Evolutionary conservation across 2,888 invertebrate genomes (phyloP), one percentile per base, ranked within the genome.

Genomic region (Clanis bilineata): DNA sequence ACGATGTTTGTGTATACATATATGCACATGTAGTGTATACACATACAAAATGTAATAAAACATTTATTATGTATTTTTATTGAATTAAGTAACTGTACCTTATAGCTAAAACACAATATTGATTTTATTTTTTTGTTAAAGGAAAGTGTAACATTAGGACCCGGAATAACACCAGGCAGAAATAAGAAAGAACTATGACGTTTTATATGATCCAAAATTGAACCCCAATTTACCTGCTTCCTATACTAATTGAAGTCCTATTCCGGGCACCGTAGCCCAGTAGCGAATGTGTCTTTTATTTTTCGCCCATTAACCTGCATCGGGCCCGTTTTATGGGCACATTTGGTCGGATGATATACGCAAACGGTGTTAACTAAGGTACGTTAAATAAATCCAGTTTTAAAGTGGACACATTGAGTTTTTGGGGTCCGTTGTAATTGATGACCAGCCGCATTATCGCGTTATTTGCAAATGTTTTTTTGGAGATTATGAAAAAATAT

Each of bases 231-330:
- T 39, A 2, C 39, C 41, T 6, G 4, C n/a, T 12, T 18, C 2
- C 4, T 18, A 15, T 1, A 10, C 7, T 0, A 47, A 15, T 47
- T 32, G 12, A 32, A 51, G 32, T 18, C 51, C 28, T 32, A 18
- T 28, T 1, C 28, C 32, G 61, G 68, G 66, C 47, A 66, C 64
- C 63, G 71, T 74, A 71, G 73, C 73, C 73, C 71, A 61, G 64
- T 69, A 72, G 77, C 68, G 70, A 79, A 80, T 75, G 73, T 64
- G 64, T 67, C 70, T 79, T 77, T 79, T 76, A 72, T 77, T 77
- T 74, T 67, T 55, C 64, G 57, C 59, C 67, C 62, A 64, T 77
- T 77, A 77, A 71, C 77, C 70, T 62, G 62, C 69, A 63, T 68
- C 63, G 68, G 64, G 61, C 58, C 61, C 67, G 69, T 73, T 73